Evolutionary conservation across 2,888 invertebrate species (phyloP).

Genomic region (Gisinianus flammeolus): DNA sequence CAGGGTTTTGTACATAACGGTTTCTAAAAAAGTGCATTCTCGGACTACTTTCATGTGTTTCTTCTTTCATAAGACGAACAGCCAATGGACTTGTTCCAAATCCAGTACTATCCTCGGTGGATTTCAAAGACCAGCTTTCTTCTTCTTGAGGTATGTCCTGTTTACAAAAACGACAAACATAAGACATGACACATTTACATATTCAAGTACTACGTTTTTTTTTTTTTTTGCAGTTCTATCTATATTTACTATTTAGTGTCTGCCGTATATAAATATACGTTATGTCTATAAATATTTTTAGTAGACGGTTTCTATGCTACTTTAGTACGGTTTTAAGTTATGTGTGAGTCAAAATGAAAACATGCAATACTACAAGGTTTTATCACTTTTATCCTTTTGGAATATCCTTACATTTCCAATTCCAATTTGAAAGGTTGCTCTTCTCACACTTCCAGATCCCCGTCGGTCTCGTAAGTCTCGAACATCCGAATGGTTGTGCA

Average conservation of each 20-base stretch:
- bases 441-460: conserved; percentile 40
- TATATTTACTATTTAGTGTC: too few species aligned
- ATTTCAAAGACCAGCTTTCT: conserved; percentile 49
- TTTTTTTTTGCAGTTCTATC: neutral
- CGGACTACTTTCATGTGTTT: conserved; percentile 26
- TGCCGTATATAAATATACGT: too few species aligned
- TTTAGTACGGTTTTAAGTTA: too few species aligned
- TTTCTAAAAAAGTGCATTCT: conserved; percentile 23
- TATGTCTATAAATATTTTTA: too few species aligned
- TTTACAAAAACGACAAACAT: neutral
- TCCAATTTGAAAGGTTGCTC: conserved; percentile 44
- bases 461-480: conserved; percentile 41
- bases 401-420: neutral
- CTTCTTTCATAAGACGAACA: conserved; percentile 42
- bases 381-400: too few species aligned
- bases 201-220: neutral
- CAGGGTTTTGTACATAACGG: conserved; percentile 27
- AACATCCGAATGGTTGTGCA: conserved; percentile 33
- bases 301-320: too few species aligned
- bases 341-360: conserved; percentile 29
- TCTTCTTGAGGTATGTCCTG: conserved; percentile 47
- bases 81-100: conserved; percentile 47
- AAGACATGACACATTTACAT: neutral
- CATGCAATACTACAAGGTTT: conserved; percentile 24
- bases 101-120: conserved; percentile 37